Base-by-base conservation (phyloP, 2,797 vertebrate species). In the Pipistrellus nathusii region DNA sequence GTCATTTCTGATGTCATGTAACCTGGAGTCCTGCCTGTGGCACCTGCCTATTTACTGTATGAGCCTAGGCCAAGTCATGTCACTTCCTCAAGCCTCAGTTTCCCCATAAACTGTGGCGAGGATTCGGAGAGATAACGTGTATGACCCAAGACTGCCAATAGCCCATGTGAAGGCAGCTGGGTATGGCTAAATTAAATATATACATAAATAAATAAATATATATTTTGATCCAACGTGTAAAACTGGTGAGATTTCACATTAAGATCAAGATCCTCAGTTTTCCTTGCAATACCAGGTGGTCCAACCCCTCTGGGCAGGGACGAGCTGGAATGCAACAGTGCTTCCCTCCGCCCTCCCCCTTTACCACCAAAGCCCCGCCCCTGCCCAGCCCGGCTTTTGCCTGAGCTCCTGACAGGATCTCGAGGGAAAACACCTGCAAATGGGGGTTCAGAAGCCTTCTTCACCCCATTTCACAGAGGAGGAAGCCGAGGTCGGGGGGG, bases 91-190 rank as follows among this genome's bases (percentile, higher is more conserved):
- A 35, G 27, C 20, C 35, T 32, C 71, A 4, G 32, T 57, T 68
- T 68, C 17, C 15, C 85, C n/a, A 10, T 4, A 57, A 30, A 35
- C 1, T 25, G 32, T 8, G 32, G 23, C 59, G 57, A 76, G 38
- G 66, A 32, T 9, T 38, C 30, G 5, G 48, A 2, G 3, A n/a
- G 38, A 41, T 4, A 3, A 3, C 0, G 6, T 1, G 9, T 7
- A 30, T 10, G 14, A 14, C 18, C 18, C 35, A 38, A 72, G 73
- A 20, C 51, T 32, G 44, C 66, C 23, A 4, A n/a, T 17, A 5
- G 11, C 23, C 2, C 0, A 12, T 3, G 41, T 12, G 41, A 83
- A 53, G 90, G 55, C 13, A 1, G 25, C 8, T 14, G 41, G 76
- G 15, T 53, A 35, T 62, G 78, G 46, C 53, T 51, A 66, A 51